Percentiles rank a stretch among this genome's conserved stretches.
These are phyloP conservation scores for Canis aureus DNA, from an alignment of 2,113 vertebrate species.

Conservation along the genomic window DNA sequence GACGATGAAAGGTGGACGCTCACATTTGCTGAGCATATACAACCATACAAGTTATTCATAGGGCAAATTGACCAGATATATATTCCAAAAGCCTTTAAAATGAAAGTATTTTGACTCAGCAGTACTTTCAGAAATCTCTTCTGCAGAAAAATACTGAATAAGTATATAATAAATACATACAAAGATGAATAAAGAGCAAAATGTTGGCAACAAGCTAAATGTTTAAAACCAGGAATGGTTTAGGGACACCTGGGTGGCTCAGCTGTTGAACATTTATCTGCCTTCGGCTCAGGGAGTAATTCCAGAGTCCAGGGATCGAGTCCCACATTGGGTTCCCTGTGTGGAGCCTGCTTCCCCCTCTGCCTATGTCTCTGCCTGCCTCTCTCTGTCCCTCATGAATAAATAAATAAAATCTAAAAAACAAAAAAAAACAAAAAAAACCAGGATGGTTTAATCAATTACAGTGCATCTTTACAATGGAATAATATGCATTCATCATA, in stretches of 20 bases:
- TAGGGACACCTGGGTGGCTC: not conserved
- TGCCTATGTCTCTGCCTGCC: too few species aligned
- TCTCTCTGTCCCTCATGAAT: too few species aligned
- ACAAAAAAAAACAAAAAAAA: too few species aligned
- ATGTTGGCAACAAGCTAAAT: not conserved
- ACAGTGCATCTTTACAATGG: not conserved
- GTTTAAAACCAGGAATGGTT: not conserved
- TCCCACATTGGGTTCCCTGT: too few species aligned
- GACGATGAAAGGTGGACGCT: not conserved
- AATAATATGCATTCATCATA: not conserved
- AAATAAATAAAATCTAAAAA: too few species aligned
- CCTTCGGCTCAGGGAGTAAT: too few species aligned
- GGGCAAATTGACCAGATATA: not conserved
- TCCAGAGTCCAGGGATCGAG: too few species aligned
- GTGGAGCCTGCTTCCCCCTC: too few species aligned
- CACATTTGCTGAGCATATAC: not conserved
- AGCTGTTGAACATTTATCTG: too few species aligned
- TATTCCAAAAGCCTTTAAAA: not conserved
- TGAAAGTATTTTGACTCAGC: not conserved
- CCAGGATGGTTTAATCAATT: not conserved
- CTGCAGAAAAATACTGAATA: not conserved
- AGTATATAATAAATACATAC: not conserved
- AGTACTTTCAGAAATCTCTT: constrained; percentile 4
- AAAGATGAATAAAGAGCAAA: not conserved
- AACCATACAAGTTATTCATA: not conserved